Percentiles rank a stretch among this genome's conserved stretches.
Conservation (phyloP, 2,888 invertebrate genomes). For the Rhyacophila evoluta region DNA sequence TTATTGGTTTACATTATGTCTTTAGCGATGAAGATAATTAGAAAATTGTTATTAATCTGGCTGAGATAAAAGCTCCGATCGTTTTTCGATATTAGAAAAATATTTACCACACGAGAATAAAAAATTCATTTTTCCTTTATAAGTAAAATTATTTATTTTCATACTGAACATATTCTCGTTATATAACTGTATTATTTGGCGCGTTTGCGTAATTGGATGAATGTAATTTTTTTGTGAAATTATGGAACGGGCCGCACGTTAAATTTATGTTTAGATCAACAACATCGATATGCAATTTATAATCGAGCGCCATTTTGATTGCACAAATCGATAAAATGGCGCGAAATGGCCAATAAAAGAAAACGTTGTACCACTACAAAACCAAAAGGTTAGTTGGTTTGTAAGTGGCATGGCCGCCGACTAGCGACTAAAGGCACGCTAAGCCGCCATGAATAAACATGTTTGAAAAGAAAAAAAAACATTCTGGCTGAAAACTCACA, state of each 20-base stretch:
- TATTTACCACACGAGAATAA: too few relatives aligned
- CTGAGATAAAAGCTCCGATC: too few relatives aligned
- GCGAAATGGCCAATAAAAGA: not conserved
- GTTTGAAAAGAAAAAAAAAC: not conserved
- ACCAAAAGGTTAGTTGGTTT: not conserved
- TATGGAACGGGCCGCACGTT: not conserved
- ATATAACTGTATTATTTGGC: too few relatives aligned
- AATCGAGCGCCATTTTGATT: not conserved
- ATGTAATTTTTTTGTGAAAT: too few relatives aligned
- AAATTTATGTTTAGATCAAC: not conserved
- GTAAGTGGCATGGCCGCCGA: not conserved
- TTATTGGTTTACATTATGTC: too few relatives aligned
- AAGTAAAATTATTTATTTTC: too few relatives aligned
- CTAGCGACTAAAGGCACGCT: slow-evolving; percentile 4
- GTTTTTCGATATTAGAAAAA: too few relatives aligned
- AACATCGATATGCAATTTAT: slow-evolving; percentile 2
- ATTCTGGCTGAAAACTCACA: not conserved
- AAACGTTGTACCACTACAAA: not conserved
- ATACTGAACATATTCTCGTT: too few relatives aligned
- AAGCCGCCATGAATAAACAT: slow-evolving; percentile 5
- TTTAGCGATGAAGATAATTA: too few relatives aligned
- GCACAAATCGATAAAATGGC: slow-evolving; percentile 1
- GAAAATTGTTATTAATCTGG: too few relatives aligned
- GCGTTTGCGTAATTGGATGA: too few relatives aligned
- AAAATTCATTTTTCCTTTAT: too few relatives aligned